These are phyloP conservation scores for Pyrgilauda ruficollis DNA, from an alignment of 2,113 vertebrate genomes.

Conservation along the genomic window DNA sequence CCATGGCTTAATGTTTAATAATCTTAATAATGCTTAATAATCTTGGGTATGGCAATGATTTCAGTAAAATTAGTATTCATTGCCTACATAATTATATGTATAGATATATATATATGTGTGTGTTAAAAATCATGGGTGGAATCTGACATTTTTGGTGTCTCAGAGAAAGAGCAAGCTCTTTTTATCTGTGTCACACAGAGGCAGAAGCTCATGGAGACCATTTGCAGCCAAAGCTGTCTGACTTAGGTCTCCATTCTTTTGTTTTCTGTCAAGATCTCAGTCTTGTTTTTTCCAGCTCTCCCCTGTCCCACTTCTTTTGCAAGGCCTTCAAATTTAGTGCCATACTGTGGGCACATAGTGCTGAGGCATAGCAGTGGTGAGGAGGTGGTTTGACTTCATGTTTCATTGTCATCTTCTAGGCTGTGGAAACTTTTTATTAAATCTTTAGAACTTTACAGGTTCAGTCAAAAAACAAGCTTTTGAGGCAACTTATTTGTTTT, in stretches of 20 bases:
- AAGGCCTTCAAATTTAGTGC: neutral
- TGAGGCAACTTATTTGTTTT: neutral
- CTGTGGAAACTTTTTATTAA: neutral
- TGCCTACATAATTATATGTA: neutral
- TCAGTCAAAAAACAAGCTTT: neutral
- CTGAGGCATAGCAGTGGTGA: neutral
- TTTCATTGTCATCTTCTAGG: neutral
- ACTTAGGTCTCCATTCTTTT: neutral
- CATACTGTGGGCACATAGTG: neutral
- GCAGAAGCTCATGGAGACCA: neutral
- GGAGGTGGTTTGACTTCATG: neutral
- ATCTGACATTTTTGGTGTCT: neutral
- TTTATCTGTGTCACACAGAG: neutral
- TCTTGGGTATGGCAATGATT: neutral
- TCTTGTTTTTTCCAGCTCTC: neutral
- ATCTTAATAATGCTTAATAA: neutral
- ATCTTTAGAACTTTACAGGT: neutral
- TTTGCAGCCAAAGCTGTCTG: neutral
- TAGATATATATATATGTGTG: neutral
- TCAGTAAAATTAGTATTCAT: neutral
- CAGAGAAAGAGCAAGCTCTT: neutral
- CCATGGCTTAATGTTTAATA: neutral
- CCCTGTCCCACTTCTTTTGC: neutral
- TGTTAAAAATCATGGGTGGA: neutral
- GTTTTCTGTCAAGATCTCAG: neutral